phyloP scores from a whole-genome alignment of 2,797 vertebrate species.

The Orestias chungarensis region DNA sequence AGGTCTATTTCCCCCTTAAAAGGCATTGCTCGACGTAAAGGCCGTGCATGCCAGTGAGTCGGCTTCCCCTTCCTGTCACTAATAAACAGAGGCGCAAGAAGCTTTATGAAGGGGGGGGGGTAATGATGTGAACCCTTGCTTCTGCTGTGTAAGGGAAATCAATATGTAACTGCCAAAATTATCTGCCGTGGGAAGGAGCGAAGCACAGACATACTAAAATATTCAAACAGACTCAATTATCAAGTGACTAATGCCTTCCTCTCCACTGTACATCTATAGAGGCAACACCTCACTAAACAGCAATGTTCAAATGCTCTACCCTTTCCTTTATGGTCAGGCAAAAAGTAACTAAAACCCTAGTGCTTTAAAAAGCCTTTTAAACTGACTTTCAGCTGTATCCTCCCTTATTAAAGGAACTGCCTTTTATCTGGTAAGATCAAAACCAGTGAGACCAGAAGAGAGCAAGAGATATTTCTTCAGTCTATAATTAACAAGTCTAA shows the following conservation, averaged over 20 bases:
- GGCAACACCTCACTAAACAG: constrained; percentile 53
- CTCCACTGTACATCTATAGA: constrained; percentile 40
- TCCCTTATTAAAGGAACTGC: constrained; percentile 10
- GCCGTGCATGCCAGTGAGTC: constrained; percentile 51
- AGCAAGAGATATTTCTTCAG: constrained; percentile 49
- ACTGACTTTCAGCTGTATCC: constrained; percentile 20
- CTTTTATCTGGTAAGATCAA: constrained; percentile 34
- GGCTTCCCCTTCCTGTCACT: constrained; percentile 65
- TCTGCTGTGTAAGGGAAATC: constrained; percentile 80
- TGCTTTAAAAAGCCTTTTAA: constrained; percentile 34
- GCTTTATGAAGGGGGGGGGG: constrained; percentile 76
- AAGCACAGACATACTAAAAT: constrained; percentile 67
- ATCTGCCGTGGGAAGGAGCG: constrained; percentile 69
- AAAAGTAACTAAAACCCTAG: constrained; percentile 24
- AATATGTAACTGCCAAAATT: constrained; percentile 78
- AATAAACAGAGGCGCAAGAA: constrained; percentile 76
- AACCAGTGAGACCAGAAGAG: constrained; percentile 52
- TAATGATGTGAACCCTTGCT: constrained; percentile 75
- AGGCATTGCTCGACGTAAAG: constrained; percentile 38
- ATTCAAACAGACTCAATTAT: constrained; percentile 76
- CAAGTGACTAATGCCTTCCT: constrained; percentile 70
- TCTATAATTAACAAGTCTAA: constrained; percentile 59
- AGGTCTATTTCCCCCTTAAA: constrained; percentile 57
- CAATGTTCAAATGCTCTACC: constrained; percentile 21
- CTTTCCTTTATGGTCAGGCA: constrained; percentile 17